Base-by-base conservation (phyloP, 2,888 invertebrate genomes). In the Peribatodes rhomboidaria region DNA sequence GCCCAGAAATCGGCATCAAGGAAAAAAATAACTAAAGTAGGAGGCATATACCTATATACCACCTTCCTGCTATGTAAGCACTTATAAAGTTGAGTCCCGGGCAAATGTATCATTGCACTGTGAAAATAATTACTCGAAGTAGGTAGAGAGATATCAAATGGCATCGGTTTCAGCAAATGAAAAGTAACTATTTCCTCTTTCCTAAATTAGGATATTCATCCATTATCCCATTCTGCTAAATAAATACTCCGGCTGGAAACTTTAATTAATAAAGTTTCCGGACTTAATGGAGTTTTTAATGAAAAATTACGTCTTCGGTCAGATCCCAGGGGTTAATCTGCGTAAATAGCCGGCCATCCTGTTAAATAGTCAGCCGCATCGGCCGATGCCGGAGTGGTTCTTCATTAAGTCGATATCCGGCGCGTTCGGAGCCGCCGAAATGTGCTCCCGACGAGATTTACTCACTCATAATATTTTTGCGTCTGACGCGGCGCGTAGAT, bases 351-450 rank as follows among this genome's bases (percentile, higher is more conserved):
- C 75, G 68, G 66, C 79, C 78, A 78, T 83, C 78, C 75, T 76
- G 82, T 80, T 82, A 81, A 83, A 83, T 80, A 84, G 79, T 79
- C 71, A 72, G 81, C 76, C 77, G 70, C 79, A 79, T 81, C 76
- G 82, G 74, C 78, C 77, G 81, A 78, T 81, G 80, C 16, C 71
- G 70, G 79, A 85, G 81, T 82, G 82, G 80, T 83, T 67, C 83
- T 86, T 87, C 84, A 85, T 87, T 86, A 86, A 80, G 79, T 79
- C 85, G 81, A 85, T 84, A 85, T 81, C 84, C 80, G 76, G 73
- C 75, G 57, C 11, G 13, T 37, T 56, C 50, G 50, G 60, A 6
- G 33, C 46, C 56, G 16, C 46, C 65, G 69, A 79, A 81, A 79
- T 78, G 79, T 73, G 75, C 75, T 73, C 72, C 75, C 71, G 67